Evolutionary conservation across 2,113 vertebrate genomes (phyloP).

Genomic region (Bostrychus sinensis): DNA sequence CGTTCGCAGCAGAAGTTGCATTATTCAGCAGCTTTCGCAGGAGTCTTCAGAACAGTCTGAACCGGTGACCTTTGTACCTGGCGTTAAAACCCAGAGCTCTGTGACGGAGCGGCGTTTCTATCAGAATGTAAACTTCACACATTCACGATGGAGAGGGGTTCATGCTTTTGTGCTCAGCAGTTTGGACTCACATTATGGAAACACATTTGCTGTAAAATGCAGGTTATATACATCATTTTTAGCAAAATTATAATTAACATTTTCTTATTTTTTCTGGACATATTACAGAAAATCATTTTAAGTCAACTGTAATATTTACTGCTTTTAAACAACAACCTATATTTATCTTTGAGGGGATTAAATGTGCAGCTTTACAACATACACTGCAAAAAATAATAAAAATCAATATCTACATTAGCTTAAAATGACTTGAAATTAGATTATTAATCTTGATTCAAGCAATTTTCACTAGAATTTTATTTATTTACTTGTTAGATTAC

Average conservation of each 20-base stretch:
- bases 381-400: too few species aligned
- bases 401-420: too few species aligned
- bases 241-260: too few species aligned
- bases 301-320: slow-evolving; percentile 45
- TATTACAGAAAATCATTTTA: too few species aligned
- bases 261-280: too few species aligned
- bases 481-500: too few species aligned
- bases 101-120: background rate
- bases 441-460: too few species aligned
- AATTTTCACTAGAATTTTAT: too few species aligned
- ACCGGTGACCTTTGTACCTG: slow-evolving; percentile 21
- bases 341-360: slow-evolving; percentile 56
- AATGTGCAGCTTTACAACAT: slow-evolving; percentile 36
- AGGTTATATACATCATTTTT: too few species aligned
- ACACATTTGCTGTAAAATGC: slow-evolving; percentile 6
- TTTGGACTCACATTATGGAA: background rate
- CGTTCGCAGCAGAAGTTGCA: slow-evolving; percentile 10
- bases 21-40: slow-evolving; percentile 33
- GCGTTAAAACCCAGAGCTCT: background rate
- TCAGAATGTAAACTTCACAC: background rate
- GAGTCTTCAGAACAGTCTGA: slow-evolving; percentile 11
- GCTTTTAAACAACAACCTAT: slow-evolving; percentile 40
- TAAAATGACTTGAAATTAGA: too few species aligned
- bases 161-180: background rate
- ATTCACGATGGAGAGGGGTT: too few species aligned